These are phyloP conservation scores for Thera britannica DNA, from an alignment of 2,888 invertebrate genomes.

Conservation along the genomic window DNA sequence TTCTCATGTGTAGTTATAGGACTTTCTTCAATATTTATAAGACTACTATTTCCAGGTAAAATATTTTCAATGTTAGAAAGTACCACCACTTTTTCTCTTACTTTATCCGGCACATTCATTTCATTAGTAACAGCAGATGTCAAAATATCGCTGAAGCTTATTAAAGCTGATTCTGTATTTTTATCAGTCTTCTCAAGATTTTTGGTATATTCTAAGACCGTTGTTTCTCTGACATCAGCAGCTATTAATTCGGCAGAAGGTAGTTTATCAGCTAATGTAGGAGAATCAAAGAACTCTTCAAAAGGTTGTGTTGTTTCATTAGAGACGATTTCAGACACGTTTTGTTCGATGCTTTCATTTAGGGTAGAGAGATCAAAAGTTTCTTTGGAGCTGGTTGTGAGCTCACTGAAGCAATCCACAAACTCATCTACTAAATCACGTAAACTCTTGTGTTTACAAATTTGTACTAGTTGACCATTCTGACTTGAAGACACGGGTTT, in stretches of 20 bases:
- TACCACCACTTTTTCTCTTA: background rate
- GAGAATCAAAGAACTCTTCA: constrained; percentile 29
- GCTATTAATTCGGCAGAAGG: constrained; percentile 13
- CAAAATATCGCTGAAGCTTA: constrained; percentile 12
- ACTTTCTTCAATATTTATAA: constrained; percentile 2
- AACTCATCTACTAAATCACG: constrained; percentile 18
- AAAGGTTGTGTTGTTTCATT: constrained; percentile 14
- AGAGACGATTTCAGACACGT: constrained; percentile 8
- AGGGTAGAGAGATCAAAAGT: background rate
- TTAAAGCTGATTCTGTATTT: background rate
- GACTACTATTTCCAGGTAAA: background rate
- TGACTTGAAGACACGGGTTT: background rate
- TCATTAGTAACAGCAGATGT: constrained; percentile 7
- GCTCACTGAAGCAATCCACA: constrained; percentile 22
- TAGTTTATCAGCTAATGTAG: constrained; percentile 22
- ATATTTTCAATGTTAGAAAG: background rate
- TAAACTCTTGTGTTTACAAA: background rate
- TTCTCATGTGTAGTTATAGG: background rate
- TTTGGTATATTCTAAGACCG: constrained; percentile 15
- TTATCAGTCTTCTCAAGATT: background rate
- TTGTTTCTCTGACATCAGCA: constrained; percentile 19
- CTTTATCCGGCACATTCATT: constrained; percentile 3
- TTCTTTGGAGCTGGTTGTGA: constrained; percentile 1
- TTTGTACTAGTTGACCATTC: constrained; percentile 3
- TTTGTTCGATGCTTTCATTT: background rate